Evolutionary conservation across 2,113 vertebrate species (phyloP).

Genomic region (Entomyzon cyanotis): DNA sequence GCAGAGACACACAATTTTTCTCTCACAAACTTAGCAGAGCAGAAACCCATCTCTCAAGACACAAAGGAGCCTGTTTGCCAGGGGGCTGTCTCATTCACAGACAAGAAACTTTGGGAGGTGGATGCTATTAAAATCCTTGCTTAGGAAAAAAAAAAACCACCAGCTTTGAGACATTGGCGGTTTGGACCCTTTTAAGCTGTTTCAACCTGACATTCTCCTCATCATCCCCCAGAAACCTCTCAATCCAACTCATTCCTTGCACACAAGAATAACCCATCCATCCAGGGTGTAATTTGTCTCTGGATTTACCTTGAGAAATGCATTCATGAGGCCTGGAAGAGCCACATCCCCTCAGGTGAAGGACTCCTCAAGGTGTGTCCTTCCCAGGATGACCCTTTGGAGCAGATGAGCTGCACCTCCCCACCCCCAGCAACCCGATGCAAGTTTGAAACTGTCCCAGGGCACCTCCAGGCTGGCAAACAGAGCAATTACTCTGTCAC

Average conservation of each 20-base stretch:
- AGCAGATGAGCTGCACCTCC: neutral
- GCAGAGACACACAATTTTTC: neutral
- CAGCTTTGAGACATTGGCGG: neutral
- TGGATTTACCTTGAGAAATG: neutral
- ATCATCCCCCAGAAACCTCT: neutral
- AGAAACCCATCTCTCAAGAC: neutral
- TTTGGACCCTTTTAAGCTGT: neutral
- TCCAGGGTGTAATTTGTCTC: neutral
- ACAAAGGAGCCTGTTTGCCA: neutral
- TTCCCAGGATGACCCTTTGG: neutral
- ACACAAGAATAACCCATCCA: neutral
- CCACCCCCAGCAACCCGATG: neutral
- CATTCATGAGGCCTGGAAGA: neutral
- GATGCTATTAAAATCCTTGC: neutral
- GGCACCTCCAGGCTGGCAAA: neutral
- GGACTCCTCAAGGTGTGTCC: neutral
- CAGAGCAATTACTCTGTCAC: constrained; percentile 42
- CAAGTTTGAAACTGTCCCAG: neutral
- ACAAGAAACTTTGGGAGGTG: neutral
- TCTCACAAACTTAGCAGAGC: neutral
- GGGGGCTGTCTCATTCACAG: neutral
- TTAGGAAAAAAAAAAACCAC: neutral
- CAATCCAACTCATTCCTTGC: neutral
- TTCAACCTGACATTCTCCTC: neutral
- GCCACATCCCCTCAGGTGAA: neutral